These are phyloP conservation scores for Pristionchus mayeri DNA, from an alignment of 2,888 invertebrate species.

Conservation along the genomic window DNA sequence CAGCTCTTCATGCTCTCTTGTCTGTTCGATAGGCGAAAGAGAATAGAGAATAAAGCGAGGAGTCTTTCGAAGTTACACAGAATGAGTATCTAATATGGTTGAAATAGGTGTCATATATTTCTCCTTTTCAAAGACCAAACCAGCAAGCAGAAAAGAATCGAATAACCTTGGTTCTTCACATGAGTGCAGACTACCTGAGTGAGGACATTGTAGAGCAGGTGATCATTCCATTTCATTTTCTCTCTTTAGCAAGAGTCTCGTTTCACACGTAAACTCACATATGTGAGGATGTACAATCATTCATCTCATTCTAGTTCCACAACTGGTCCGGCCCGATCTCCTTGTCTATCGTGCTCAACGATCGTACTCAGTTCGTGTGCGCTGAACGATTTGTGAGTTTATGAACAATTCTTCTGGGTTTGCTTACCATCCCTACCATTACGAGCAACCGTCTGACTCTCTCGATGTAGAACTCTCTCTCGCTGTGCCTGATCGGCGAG, in stretches of 20 bases:
- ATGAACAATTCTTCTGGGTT: not conserved
- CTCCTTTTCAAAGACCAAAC: not conserved
- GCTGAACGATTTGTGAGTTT: not conserved
- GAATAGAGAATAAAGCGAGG: too few relatives aligned
- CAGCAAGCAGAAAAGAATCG: not conserved
- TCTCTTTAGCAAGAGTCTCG: too few relatives aligned
- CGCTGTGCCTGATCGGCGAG: too few relatives aligned
- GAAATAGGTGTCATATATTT: too few relatives aligned
- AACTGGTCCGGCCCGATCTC: not conserved
- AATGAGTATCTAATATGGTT: too few relatives aligned
- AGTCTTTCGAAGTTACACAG: too few relatives aligned
- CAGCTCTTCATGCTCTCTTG: not conserved
- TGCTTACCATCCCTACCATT: too few relatives aligned
- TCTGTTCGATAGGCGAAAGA: too few relatives aligned
- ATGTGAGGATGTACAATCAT: not conserved
- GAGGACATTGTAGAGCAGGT: not conserved
- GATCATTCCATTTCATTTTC: too few relatives aligned
- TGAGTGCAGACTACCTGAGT: not conserved
- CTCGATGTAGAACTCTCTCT: too few relatives aligned
- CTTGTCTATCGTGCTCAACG: constrained; percentile 2
- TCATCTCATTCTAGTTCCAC: not conserved
- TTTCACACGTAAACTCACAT: too few relatives aligned
- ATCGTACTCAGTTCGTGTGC: not conserved
- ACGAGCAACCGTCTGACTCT: too few relatives aligned
- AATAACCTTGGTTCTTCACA: constrained; percentile 16